These are phyloP conservation scores for Salvator merianae DNA, from an alignment of 2,113 vertebrate species.

Conservation along the genomic window DNA sequence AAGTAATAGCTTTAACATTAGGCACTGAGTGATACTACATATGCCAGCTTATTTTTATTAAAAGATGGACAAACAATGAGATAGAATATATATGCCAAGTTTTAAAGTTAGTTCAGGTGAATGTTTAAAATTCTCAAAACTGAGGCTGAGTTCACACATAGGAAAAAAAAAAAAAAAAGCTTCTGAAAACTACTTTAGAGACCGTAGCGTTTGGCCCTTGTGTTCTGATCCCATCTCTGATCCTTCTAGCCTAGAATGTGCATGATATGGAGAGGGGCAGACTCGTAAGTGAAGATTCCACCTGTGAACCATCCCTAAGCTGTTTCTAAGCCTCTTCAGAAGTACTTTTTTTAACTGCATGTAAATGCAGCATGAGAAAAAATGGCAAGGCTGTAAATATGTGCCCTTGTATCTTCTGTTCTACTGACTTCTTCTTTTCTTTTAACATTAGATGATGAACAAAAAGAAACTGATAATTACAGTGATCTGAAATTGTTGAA, in stretches of 20 bases:
- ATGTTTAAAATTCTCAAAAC: neutral
- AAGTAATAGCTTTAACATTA: no score
- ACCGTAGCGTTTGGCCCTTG: no score
- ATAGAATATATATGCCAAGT: neutral
- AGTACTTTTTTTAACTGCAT: neutral
- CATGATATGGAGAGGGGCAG: no score
- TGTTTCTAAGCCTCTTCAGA: neutral
- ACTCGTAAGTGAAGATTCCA: no score
- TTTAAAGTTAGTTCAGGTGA: neutral
- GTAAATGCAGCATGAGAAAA: neutral
- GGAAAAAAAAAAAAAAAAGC: no score
- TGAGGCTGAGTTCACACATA: no score
- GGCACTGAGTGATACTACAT: neutral
- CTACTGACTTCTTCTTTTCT: neutral
- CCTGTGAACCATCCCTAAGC: no score
- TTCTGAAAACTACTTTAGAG: no score
- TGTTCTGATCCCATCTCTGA: no score
- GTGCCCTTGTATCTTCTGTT: no score
- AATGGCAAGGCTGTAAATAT: neutral
- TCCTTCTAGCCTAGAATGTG: no score
- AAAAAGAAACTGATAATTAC: slow-evolving; percentile 33
- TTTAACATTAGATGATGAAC: slow-evolving; percentile 49
- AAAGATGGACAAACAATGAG: neutral
- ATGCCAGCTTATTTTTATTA: neutral
- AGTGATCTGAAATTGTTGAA: slow-evolving; percentile 46